Evolutionary conservation across 2,113 vertebrate genomes (phyloP), one percentile per base, ranked within the genome.

Genomic region (Gymnarchus niloticus): DNA sequence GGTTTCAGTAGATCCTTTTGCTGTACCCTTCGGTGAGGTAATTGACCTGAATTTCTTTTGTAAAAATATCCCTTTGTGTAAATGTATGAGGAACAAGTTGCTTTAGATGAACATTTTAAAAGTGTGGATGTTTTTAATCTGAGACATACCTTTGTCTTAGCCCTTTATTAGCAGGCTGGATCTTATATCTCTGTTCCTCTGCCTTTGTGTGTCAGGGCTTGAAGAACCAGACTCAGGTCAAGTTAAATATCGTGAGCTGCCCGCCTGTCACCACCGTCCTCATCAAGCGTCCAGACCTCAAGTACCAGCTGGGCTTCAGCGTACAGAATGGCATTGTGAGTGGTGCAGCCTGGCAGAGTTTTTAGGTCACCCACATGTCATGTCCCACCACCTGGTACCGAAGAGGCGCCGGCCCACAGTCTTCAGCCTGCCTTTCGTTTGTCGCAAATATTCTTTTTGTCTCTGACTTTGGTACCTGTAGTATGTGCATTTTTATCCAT

Each of bases 261-360:
- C 98, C 98, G 48, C 98, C 98, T 0, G 98, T 99, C 86, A 99
- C 98, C 82, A 99, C 97, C 0, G 98, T 99, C 78, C 97, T 99
- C 88, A 99, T 99, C 88, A 99, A 99, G 92, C 95, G 98, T 84
- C 98, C 98, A 0, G 98, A 99, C 89, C 94, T 99, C 73, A 99
- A 99, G 92, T 99, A 99, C 90, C 98, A 99, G 93, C 93, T 99
- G 91, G 98, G 98, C 85, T 99, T 99, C 95, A 99, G 98, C 0
- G 98, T 99, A 84, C 98, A 99, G 94, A 99, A 99, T 0, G 98
- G 98, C 93, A 99, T 99, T 2, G 98, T 99, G 91, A 97, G 98
- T 96, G 44, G 76, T 9, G 73, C 6, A 1, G 12, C 17, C 2
- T 37, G 33, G 33, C 7, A 48, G 7, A n/a, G 7, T 69, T 7